Base-by-base conservation (phyloP, 2,888 invertebrate genomes). In the Cybosia mesomella region DNA sequence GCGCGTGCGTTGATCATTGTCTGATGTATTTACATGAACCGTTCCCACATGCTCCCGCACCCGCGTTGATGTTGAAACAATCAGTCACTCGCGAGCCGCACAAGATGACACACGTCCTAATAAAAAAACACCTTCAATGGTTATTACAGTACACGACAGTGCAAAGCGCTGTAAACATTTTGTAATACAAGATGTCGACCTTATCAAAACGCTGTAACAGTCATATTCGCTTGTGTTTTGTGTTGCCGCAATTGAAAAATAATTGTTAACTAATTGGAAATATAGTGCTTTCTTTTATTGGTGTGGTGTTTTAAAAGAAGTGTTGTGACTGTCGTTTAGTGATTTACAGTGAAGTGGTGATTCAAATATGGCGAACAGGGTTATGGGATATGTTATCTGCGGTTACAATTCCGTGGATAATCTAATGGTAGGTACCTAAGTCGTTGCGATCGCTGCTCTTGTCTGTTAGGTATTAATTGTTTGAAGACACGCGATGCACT, bases 381-480 rank as follows among this genome's bases (percentile, higher is more conserved):
- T 95, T 84, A 92, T 96, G 92, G 96, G 95, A 79, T 95, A 96
- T 80, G 95, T 95, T 70, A 95, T 95, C 82, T 96, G 96, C 89
- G 96, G 96, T 75, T 95, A 96, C 82, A 95, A 95, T 81, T 96
- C 96, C 67, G 95, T 96, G 79, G 96, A 96, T 84, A 95, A 95
- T 89, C 83, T 95, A 57, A 83, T 95, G 96, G 96, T 96, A 87
- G 95, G 96, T 96, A n/a, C n/a, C n/a, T n/a, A 87, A 95, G 93
- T 59, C 53, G 11, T 59, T 62, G 21, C 53, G 32, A 24, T 69
- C 55, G 15, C 32, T n/a, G 28, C 4, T 43, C 7, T 28, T 21
- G 21, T 32, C 62, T 28, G 62, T 54, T n/a, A 55, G n/a, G 28
- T 5, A 34, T 34, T 68, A 61, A 80, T 68, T 66, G 69, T 62